phyloP scores from a whole-genome alignment of 92 coral and sea anemone species.

The Blastomussa wellsi region DNA sequence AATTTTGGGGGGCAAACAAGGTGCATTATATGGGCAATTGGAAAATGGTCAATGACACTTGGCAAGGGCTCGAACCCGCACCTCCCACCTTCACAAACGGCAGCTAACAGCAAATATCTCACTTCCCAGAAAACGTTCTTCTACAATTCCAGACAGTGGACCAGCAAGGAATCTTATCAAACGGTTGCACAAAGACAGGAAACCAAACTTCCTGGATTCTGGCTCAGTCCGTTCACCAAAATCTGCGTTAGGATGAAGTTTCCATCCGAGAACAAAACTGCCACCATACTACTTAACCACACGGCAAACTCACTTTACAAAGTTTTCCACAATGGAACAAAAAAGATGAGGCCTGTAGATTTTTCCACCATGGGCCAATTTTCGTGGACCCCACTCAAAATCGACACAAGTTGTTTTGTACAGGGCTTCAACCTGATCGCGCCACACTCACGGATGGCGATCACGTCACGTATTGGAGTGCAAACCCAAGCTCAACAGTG shows the following conservation, averaged over 20 bases:
- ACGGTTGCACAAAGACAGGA: background rate
- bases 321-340: background rate
- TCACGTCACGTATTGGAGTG: constrained; percentile 3
- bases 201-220: constrained; percentile 10
- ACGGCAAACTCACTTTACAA: background rate
- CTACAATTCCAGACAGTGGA: background rate
- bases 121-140: background rate
- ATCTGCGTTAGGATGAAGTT: background rate
- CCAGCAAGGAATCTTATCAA: background rate
- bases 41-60: no score
- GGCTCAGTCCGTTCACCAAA: constrained; percentile 6
- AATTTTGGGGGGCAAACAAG: no score
- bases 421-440: background rate
- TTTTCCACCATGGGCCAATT: background rate
- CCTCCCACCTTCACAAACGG: background rate
- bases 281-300: background rate
- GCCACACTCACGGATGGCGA: background rate
- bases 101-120: background rate
- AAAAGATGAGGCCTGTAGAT: background rate
- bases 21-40: no score
- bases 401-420: background rate
- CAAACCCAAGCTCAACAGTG: background rate
- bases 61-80: no score
- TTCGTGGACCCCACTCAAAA: background rate
- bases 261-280: background rate